A percentile compares a stretch with the other conserved stretches of the same genome.
Conservation (phyloP, 2,113 vertebrate species). For the Crotalus helleri region DNA sequence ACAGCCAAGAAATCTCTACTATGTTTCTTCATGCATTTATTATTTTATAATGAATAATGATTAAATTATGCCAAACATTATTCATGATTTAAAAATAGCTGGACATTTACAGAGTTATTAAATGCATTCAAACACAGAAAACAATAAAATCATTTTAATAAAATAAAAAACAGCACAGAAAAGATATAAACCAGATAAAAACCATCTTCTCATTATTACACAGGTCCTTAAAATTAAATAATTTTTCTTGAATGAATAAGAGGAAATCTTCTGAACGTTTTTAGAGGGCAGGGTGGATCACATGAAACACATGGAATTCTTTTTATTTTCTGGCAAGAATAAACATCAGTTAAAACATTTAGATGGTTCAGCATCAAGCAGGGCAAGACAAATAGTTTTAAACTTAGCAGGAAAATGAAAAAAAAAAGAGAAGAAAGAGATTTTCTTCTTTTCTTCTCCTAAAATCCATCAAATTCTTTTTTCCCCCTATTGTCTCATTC, state of each 20-base stretch:
- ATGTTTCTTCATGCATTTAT: not conserved
- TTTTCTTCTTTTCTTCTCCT: slow-evolving; percentile 26
- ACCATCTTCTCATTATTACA: not conserved
- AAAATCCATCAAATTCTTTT: slow-evolving; percentile 26
- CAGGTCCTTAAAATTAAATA: not conserved
- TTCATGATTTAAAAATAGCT: not conserved
- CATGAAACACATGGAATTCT: not conserved
- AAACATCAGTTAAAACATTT: not conserved
- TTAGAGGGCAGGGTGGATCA: not conserved
- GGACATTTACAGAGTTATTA: not conserved
- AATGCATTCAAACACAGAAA: not conserved
- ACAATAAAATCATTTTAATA: not conserved
- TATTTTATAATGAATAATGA: not conserved
- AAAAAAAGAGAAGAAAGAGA: slow-evolving; percentile 33
- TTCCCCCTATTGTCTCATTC: slow-evolving; percentile 26
- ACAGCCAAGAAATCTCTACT: not conserved
- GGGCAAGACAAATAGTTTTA: not conserved
- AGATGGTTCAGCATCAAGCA: not conserved
- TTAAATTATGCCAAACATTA: not conserved
- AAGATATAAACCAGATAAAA: not conserved
- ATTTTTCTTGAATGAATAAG: not conserved
- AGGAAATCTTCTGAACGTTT: not conserved
- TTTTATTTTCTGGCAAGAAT: not conserved
- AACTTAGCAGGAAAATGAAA: not conserved
- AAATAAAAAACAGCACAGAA: not conserved